Base-by-base conservation (phyloP, 2,113 vertebrate species). In the Prochilodus magdalenae region DNA sequence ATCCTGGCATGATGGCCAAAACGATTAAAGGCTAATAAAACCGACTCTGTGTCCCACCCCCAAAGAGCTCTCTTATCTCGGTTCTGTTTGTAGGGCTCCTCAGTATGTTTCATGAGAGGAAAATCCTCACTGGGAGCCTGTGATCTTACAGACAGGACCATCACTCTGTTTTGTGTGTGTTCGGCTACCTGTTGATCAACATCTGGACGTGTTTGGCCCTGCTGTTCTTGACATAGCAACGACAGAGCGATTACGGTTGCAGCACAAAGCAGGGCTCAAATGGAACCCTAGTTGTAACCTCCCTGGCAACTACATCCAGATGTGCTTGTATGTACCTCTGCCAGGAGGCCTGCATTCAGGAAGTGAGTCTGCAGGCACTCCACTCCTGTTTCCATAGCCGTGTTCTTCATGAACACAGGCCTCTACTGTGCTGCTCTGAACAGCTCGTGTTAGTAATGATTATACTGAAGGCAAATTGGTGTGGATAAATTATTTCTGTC, bases 301-400 rank as follows among this genome's bases (percentile, higher is more conserved):
- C 44, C 60, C 76, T 83, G 76, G 76, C 82, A 83, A 77, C 81
- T 62, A 69, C 29, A 57, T 76, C 78, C 70, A 81, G 75, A 79
- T 86, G 78, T 81, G 70, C 77, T 18, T 72, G n/a, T 24, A n/a
- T 30, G 62, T 70, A 5, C 60, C 30, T 75, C 49, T 84, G 67
- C 72, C 66, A 72, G 49, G 49, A 74, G 26, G 24, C 22, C 15
- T 57, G 53, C 29, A 53, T 49, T 51, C 27, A 18, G 70, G 47
- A 73, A 73, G 27, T 60, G 55, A 33, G 29, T 75, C 51, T 59
- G 33, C 57, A 53, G 36, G 59, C n/a, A 2, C 40, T 40, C 26
- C 55, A 44, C 67, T 78, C 27, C 44, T 24, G 26, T 51, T 40
- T 16, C 29, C 24, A n/a, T 66, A 36, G 27, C 77, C 75, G 33